Evolutionary conservation across 2,113 vertebrate genomes (phyloP), one percentile per base, ranked within the genome.

Genomic region (Oxyura jamaicensis): DNA sequence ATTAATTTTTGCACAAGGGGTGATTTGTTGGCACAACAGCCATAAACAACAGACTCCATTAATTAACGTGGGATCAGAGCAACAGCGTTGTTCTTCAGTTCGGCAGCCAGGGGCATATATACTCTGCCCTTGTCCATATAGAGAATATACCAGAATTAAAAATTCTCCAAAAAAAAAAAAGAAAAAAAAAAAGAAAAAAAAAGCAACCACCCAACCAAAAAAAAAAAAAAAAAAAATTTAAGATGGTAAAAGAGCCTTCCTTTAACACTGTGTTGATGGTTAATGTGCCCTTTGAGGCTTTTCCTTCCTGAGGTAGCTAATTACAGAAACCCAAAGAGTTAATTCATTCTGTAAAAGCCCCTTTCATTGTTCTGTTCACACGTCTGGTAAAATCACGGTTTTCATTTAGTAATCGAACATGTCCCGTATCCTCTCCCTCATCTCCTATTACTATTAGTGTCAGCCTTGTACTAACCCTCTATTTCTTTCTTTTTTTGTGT

Each of bases 1-100:
- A 96, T 93, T 92, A 94, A 95, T 94, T 95, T 94, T 96, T 96
- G 90, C 92, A 82, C 60, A 84, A 96, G 33, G 77, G 84, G 58
- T 28, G 85, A 96, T 92, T 93, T 95, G 90, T 89, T 95, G 95
- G 94, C 50, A 67, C 42, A 84, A 92, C 80, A 91, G 78, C 77
- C 86, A 75, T 95, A 96, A 97, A 96, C 76, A 91, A 87, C 83
- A 87, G 71, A 65, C 68, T 76, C 48, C 82, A 83, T 81, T 94
- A 91, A 97, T 97, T 94, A 97, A 92, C 69, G 82, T 26, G 41
- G 91, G 56, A 84, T 39, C 0, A 0, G 41, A 77, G 46, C 3
- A 33, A 85, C 90, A 50, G 14, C 1, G 12, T 12, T 60, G 72
- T 71, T 96, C 68, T 66, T 91, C 88, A 85, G n/a, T 88, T 90